Evolutionary conservation across 1,140 invertebrate genomes (phyloP).

Genomic region (Sycobia sp.): DNA sequence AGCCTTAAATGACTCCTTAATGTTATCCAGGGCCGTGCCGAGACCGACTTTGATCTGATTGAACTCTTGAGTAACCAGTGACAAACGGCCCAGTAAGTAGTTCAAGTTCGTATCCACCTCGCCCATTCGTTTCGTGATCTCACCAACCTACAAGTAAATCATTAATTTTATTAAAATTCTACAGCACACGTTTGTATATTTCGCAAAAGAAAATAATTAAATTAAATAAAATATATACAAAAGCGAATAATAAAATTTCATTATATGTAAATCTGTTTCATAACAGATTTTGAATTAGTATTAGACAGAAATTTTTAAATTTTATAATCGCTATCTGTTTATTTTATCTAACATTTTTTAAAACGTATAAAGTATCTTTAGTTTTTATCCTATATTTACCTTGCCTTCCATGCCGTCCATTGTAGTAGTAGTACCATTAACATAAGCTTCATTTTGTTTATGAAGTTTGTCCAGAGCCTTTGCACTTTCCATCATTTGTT

Average conservation of each 20-base stretch:
- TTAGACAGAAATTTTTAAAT: too few species aligned
- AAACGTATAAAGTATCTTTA: too few species aligned
- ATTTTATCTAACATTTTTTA: too few species aligned
- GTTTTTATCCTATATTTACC: too few species aligned
- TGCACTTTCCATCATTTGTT: slow-evolving; percentile 78
- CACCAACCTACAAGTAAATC: slow-evolving; percentile 63
- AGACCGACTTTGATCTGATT: slow-evolving; percentile 79
- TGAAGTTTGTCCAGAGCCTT: slow-evolving; percentile 76
- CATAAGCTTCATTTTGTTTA: slow-evolving; percentile 78
- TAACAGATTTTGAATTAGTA: too few species aligned
- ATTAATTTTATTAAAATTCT: not conserved
- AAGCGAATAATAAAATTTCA: too few species aligned
- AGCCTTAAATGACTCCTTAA: slow-evolving; percentile 70
- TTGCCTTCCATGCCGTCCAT: slow-evolving; percentile 82
- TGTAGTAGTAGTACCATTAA: slow-evolving; percentile 80
- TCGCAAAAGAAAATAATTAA: too few species aligned
- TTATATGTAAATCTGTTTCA: too few species aligned
- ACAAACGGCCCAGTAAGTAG: slow-evolving; percentile 79
- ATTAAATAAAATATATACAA: too few species aligned
- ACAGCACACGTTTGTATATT: too few species aligned
- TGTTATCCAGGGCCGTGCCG: slow-evolving; percentile 73
- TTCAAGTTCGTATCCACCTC: slow-evolving; percentile 87
- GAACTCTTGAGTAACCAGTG: slow-evolving; percentile 84
- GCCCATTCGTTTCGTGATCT: slow-evolving; percentile 78
- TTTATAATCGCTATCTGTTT: too few species aligned